These are phyloP conservation scores for Craterocephalus amniculus DNA, from an alignment of 2,797 vertebrate genomes.

Conservation along the genomic window DNA sequence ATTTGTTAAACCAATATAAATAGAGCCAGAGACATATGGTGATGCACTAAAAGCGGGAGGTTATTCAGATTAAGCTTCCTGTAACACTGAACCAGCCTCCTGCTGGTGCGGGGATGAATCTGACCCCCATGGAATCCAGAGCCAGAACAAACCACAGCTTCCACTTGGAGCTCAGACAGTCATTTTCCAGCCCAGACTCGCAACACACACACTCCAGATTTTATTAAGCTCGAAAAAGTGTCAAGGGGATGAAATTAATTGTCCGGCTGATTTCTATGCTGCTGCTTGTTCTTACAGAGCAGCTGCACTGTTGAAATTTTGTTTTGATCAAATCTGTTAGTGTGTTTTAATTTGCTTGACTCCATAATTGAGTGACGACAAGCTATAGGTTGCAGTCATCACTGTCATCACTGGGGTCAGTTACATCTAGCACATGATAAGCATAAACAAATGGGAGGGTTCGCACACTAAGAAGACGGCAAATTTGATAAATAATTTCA, in stretches of 20 bases:
- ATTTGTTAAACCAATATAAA: conserved; percentile 63
- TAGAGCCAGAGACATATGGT: conserved; percentile 51
- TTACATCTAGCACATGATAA: conserved; percentile 57
- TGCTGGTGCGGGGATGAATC: conserved; percentile 64
- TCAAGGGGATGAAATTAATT: conserved; percentile 45
- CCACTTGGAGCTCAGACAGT: conserved; percentile 49
- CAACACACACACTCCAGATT: conserved; percentile 48
- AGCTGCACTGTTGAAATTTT: conserved; percentile 32
- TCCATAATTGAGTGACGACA: conserved; percentile 32
- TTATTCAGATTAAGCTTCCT: conserved; percentile 69
- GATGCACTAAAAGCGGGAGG: conserved; percentile 61
- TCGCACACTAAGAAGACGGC: conserved; percentile 14
- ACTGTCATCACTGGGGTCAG: conserved; percentile 36
- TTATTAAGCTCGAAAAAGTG: conserved; percentile 66
- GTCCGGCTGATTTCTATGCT: conserved; percentile 27
- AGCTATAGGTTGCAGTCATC: conserved; percentile 21
- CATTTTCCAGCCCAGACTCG: conserved; percentile 46
- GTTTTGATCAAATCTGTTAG: conserved; percentile 70
- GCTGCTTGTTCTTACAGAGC: conserved; percentile 24
- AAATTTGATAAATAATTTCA: conserved; percentile 42
- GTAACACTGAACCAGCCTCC: conserved; percentile 52
- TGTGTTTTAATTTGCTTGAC: conserved; percentile 37
- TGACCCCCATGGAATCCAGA: conserved; percentile 56
- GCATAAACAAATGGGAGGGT: conserved; percentile 30
- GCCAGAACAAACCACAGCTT: conserved; percentile 73